Evolutionary conservation across 2,113 vertebrate species (phyloP).

Genomic region (Panthera uncia): DNA sequence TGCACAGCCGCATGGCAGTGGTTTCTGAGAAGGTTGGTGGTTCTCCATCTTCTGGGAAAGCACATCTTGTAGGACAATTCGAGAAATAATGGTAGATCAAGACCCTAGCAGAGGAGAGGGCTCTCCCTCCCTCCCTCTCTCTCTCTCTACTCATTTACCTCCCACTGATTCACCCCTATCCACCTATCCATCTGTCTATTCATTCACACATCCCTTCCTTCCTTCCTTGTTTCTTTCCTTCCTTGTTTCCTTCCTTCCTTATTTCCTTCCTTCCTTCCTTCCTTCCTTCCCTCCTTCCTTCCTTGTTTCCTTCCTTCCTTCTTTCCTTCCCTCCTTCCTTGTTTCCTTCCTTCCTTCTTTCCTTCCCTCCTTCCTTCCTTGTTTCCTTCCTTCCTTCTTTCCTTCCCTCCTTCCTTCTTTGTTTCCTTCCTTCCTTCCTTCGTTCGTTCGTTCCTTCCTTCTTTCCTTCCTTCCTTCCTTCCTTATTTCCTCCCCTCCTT

Average conservation of each 20-base stretch:
- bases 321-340: too few relatives aligned
- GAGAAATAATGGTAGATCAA: neutral
- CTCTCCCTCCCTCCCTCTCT: too few relatives aligned
- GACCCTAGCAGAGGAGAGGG: neutral
- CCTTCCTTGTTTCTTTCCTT: too few relatives aligned
- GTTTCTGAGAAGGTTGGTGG: neutral
- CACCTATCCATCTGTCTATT: neutral
- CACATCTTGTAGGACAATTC: neutral
- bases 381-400: too few relatives aligned
- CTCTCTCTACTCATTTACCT: too few relatives aligned
- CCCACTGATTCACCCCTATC: neutral
- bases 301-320: too few relatives aligned
- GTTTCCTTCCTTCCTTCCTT: accelerated
- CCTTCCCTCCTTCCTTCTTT: too few relatives aligned
- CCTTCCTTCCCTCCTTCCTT: too few relatives aligned
- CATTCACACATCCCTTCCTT: neutral
- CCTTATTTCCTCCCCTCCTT: accelerated
- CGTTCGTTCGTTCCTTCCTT: accelerated
- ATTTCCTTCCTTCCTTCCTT: accelerated
- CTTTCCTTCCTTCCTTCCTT: accelerated
- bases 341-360: too few relatives aligned
- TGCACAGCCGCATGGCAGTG: too few relatives aligned
- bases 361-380: too few relatives aligned
- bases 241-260: too few relatives aligned
- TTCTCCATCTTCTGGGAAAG: neutral